Percentiles rank a stretch among this genome's conserved stretches.
Evolutionary conservation across 37 sponge, comb jelly and placozoan species (phyloP).

Genomic region (Ianthella basta): DNA sequence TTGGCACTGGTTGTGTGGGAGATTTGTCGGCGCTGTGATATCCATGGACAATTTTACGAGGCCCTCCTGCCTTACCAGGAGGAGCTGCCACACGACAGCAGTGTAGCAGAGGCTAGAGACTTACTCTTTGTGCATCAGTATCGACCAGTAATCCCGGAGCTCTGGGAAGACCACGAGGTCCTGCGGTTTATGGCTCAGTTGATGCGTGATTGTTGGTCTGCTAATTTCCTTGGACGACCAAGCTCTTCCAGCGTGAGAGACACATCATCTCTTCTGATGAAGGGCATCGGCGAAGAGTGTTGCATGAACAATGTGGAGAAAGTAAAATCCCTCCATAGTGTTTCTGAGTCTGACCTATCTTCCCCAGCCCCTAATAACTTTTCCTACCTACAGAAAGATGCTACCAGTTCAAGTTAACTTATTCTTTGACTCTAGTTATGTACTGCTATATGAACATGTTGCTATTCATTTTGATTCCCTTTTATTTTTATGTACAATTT

Average conservation of each 20-base stretch:
- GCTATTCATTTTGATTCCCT: too few relatives aligned
- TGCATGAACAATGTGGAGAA: background rate
- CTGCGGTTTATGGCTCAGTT: background rate
- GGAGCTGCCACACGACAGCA: constrained; percentile 21
- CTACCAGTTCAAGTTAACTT: too few relatives aligned
- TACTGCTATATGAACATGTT: too few relatives aligned
- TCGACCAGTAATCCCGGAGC: constrained; percentile 53
- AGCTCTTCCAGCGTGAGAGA: background rate
- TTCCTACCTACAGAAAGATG: too few relatives aligned
- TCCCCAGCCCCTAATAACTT: too few relatives aligned
- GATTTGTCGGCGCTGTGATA: constrained; percentile 44
- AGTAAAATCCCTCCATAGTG: background rate
- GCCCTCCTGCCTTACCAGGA: constrained; percentile 49
- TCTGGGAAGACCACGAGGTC: constrained; percentile 60
- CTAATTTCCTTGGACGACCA: background rate
- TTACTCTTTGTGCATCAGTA: constrained; percentile 19
- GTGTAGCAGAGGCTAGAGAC: constrained; percentile 44
- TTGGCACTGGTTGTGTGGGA: constrained; percentile 74
- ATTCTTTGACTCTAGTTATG: too few relatives aligned
- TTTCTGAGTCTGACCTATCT: too few relatives aligned
- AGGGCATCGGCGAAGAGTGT: background rate
- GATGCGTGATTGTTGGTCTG: constrained; percentile 5
- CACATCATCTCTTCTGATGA: background rate
- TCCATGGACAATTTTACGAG: constrained; percentile 46
- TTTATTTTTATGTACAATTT: too few relatives aligned